Evolutionary conservation across 2,113 vertebrate genomes (phyloP).

Genomic region (Psophia crepitans): DNA sequence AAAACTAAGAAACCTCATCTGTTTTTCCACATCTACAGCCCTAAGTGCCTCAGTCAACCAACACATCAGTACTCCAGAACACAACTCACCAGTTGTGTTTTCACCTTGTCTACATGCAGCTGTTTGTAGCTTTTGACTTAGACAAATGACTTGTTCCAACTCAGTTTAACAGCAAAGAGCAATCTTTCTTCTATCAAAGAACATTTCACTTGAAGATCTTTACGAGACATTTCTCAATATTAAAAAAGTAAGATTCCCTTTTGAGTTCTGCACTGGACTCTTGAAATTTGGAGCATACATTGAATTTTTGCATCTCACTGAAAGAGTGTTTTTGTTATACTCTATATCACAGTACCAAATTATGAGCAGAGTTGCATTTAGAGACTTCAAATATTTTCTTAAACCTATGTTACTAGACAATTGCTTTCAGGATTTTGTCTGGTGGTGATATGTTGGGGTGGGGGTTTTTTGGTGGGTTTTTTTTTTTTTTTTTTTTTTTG

Average conservation of each 20-base stretch:
- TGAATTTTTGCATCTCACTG: background rate
- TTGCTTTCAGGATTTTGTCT: background rate
- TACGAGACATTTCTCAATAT: background rate
- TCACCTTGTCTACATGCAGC: background rate
- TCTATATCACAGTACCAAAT: background rate
- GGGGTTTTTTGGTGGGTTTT: too few relatives aligned
- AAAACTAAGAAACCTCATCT: background rate
- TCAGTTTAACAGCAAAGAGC: background rate
- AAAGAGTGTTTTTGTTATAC: background rate
- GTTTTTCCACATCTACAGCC: background rate
- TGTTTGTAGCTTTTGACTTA: background rate
- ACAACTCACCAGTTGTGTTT: background rate
- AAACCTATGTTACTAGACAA: background rate
- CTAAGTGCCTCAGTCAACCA: background rate
- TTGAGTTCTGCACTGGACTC: background rate
- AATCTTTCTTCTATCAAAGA: background rate
- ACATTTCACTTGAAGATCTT: background rate
- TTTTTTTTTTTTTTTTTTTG: too few relatives aligned
- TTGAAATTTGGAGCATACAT: background rate
- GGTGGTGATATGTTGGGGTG: too few relatives aligned
- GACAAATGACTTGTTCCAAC: background rate
- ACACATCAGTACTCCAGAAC: background rate
- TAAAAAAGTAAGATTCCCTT: background rate
- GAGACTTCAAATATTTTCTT: background rate
- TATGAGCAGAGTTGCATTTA: background rate